Base-by-base conservation (phyloP, 2,113 vertebrate genomes). In the Sisor rabdophorus region DNA sequence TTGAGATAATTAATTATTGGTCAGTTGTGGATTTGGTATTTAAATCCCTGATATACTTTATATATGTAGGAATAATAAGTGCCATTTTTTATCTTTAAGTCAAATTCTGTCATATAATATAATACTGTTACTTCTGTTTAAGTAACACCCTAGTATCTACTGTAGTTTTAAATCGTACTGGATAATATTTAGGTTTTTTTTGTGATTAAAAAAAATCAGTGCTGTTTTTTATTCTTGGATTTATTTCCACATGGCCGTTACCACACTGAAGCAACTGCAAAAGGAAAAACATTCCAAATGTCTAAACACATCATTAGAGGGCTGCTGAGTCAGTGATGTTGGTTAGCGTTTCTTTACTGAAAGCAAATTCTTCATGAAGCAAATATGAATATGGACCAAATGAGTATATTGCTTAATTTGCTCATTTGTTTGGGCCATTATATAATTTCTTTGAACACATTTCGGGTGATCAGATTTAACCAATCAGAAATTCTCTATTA, bases 291-390 rank as follows among this genome's bases (percentile, higher is more conserved):
- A 19, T 20, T 47, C 36, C n/a, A 7, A 67, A 67, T 47, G 12
- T 48, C 40, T 16, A 15, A 89, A 89, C 88, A 86, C 88, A 79
- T 63, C 86, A 89, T 91, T 88, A 87, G 24, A 81, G 78, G 71
- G 67, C 64, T 82, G 88, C 88, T 86, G 90, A 89, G 67, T 89
- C 84, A 84, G 82, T 80, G 65, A 28, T 73, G 16, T 20, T 55
- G 74, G 80, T 78, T 55, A 87, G 86, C 87, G 80, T 87, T 86
- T 78, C 73, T 80, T 82, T 76, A 69, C 76, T 56, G 65, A 40
- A n/a, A 40, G 28, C 53, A 47, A 10, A 2, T n/a, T 3, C 53
- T 50, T 11, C 24, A 8, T 30, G 26, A 65, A 50, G 24, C n/a
- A 68, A 17, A 50, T 19, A 65, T n/a, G 8, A 12, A 36, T 4